Evolutionary conservation across 2,113 vertebrate genomes (phyloP).

Genomic region (Pantherophis guttatus): DNA sequence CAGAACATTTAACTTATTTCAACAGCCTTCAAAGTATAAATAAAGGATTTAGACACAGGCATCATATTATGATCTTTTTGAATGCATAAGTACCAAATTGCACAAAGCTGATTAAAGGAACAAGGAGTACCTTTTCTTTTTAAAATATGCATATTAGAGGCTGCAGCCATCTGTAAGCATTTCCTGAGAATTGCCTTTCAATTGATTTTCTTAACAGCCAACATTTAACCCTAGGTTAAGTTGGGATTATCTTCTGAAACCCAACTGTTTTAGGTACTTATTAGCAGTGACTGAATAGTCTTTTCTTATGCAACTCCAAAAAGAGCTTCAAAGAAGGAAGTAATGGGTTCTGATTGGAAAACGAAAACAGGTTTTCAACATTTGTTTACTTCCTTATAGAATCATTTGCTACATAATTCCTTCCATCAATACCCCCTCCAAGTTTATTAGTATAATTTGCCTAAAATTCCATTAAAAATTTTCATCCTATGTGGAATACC

Average conservation of each 20-base stretch:
- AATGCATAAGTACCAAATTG: neutral
- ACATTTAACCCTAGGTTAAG: constrained; percentile 24
- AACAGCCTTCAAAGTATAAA: neutral
- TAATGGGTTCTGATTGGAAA: constrained; percentile 6
- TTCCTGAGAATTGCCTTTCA: constrained; percentile 5
- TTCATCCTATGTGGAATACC: neutral
- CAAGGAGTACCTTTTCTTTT: neutral
- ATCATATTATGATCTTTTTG: neutral
- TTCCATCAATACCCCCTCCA: neutral
- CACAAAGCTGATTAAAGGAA: neutral
- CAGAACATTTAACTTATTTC: neutral
- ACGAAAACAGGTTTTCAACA: constrained; percentile 6
- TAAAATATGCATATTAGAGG: neutral
- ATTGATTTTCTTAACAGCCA: constrained; percentile 10
- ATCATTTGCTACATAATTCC: neutral
- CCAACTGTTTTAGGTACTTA: constrained; percentile 16
- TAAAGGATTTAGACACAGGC: neutral
- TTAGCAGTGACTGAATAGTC: neutral
- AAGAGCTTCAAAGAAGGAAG: constrained; percentile 1
- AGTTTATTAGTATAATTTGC: neutral
- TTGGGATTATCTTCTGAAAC: constrained; percentile 27
- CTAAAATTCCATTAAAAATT: neutral
- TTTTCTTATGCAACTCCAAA: neutral
- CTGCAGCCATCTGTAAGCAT: constrained; percentile 8
- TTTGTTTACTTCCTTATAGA: neutral